These are phyloP conservation scores for Corythornis madagascariensis DNA, from an alignment of 2,113 vertebrate species.

Conservation along the genomic window DNA sequence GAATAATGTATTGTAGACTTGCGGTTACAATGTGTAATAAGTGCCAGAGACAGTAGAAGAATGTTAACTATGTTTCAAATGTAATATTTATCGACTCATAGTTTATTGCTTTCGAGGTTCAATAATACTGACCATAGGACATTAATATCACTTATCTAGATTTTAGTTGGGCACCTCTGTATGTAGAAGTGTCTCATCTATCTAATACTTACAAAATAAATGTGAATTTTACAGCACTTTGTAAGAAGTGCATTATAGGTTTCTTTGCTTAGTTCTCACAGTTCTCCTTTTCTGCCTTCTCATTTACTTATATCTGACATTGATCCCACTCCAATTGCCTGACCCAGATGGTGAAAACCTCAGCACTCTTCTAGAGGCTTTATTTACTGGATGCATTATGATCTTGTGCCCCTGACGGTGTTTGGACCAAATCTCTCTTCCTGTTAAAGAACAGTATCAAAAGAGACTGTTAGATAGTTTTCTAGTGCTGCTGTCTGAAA, in stretches of 20 bases:
- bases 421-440: not conserved
- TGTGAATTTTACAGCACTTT: constrained; percentile 70
- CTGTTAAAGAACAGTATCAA: not conserved
- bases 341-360: not conserved
- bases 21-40: constrained; percentile 84
- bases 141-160: constrained; percentile 84
- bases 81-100: constrained; percentile 85
- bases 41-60: constrained; percentile 81
- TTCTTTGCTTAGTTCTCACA: constrained; percentile 14
- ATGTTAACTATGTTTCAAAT: constrained; percentile 84
- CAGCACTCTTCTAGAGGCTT: not conserved
- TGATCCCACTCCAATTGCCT: not conserved
- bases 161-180: constrained; percentile 78
- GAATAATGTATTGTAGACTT: constrained; percentile 88
- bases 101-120: constrained; percentile 84
- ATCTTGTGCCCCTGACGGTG: not conserved
- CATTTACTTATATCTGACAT: not conserved
- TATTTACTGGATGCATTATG: not conserved
- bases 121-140: constrained; percentile 84
- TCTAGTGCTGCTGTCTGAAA: not conserved
- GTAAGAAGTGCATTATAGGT: constrained; percentile 49
- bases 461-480: not conserved
- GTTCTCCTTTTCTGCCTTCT: constrained; percentile 25
- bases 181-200: constrained; percentile 76
- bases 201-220: constrained; percentile 76